Conservation (phyloP, 92 coral and sea anemone species). For the Heliopora coerulea region DNA sequence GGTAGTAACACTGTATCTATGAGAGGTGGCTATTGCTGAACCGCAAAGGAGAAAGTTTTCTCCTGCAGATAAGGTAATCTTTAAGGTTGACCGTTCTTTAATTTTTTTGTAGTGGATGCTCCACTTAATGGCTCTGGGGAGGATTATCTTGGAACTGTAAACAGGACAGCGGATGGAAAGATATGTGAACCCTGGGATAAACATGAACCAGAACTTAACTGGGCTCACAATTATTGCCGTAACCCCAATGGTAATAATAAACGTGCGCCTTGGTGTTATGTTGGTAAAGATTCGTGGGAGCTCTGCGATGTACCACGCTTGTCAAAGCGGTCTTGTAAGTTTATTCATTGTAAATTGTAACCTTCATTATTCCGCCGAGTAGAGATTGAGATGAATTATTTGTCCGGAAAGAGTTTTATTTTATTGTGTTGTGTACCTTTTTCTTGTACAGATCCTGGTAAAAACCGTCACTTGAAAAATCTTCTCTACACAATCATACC, state of each 20-base stretch:
- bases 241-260: conserved; percentile 55
- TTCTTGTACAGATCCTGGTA: neutral
- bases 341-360: too few species aligned
- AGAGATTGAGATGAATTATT: too few species aligned
- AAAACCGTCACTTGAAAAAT: conserved; percentile 56
- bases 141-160: conserved; percentile 65
- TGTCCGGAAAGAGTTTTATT: too few species aligned
- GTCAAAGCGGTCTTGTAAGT: neutral
- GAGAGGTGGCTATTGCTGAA: too few species aligned
- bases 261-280: conserved; percentile 79
- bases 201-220: conserved; percentile 43
- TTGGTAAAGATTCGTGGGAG: conserved; percentile 47
- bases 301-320: conserved; percentile 58
- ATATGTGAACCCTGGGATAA: conserved; percentile 66
- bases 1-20: too few species aligned
- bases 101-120: conserved; percentile 4
- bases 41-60: too few species aligned
- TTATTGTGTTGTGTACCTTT: too few species aligned
- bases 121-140: conserved; percentile 71
- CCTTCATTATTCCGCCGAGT: too few species aligned
- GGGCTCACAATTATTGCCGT: conserved; percentile 79
- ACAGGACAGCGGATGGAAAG: conserved; percentile 56
- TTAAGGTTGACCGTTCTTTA: neutral
- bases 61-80: too few species aligned
- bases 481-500: conserved; percentile 90